phyloP scores from a whole-genome alignment of 2,113 vertebrate genomes.

The Tachysurus fulvidraco region DNA sequence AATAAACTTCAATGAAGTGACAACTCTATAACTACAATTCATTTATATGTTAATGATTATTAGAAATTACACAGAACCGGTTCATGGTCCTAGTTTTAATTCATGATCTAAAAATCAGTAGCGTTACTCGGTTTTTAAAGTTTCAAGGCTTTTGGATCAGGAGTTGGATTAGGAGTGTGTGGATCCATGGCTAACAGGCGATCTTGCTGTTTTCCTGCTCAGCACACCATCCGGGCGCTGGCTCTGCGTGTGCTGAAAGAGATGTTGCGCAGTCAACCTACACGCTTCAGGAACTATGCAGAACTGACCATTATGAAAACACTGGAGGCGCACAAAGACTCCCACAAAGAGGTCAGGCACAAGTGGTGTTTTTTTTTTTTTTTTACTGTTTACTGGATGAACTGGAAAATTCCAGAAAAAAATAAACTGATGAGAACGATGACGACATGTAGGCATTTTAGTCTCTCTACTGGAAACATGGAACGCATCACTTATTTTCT shows the following conservation, averaged over 20 bases:
- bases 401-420: not conserved
- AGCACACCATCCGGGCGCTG: slow-evolving; percentile 86
- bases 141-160: not conserved
- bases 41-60: not conserved
- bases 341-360: slow-evolving; percentile 82
- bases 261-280: slow-evolving; percentile 84
- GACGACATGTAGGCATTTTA: not conserved
- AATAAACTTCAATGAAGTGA: not conserved
- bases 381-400: not conserved
- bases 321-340: slow-evolving; percentile 86
- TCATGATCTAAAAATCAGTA: not conserved
- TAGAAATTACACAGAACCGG: not conserved
- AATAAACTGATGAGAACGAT: not conserved
- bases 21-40: not conserved
- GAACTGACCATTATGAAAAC: slow-evolving; percentile 92
- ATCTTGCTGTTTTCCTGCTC: not conserved
- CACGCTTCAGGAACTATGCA: slow-evolving; percentile 88
- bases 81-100: not conserved
- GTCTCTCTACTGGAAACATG: not conserved
- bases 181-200: not conserved
- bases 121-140: not conserved
- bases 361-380: not conserved
- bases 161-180: not conserved
- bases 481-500: not conserved
- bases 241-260: slow-evolving; percentile 85